A percentile compares a stretch with the other conserved stretches of the same genome.
Evolutionary conservation across 2,888 invertebrate genomes (phyloP).

Genomic region (Hypena proboscidalis): DNA sequence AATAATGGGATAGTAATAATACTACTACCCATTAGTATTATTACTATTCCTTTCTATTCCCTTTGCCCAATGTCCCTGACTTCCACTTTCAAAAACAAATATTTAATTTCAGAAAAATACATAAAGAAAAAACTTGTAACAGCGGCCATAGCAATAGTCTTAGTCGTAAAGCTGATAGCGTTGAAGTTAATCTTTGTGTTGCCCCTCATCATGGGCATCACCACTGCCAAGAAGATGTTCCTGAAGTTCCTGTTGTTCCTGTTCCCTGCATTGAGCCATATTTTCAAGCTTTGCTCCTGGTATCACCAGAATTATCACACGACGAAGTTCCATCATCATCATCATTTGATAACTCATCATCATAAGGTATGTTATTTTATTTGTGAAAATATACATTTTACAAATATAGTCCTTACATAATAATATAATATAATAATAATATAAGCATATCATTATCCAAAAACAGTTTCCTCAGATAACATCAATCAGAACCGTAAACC

Average conservation of each 20-base stretch:
- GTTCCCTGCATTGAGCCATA: conserved; percentile 92
- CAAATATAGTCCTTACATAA: too few relatives aligned
- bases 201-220: conserved; percentile 91
- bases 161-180: conserved; percentile 92
- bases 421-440: too few relatives aligned
- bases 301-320: conserved; percentile 90
- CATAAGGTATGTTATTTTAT: conserved; percentile 78
- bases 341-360: conserved; percentile 92
- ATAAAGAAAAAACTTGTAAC: conserved; percentile 90
- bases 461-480: too few relatives aligned
- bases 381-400: too few relatives aligned
- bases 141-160: conserved; percentile 90
- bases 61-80: not conserved
- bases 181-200: conserved; percentile 92
- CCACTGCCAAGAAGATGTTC: conserved; percentile 93
- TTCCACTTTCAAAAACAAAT: conserved; percentile 18
- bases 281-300: conserved; percentile 94
- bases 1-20: too few relatives aligned
- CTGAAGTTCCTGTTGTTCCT: conserved; percentile 92
- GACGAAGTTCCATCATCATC: conserved; percentile 92
- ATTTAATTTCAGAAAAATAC: conserved; percentile 92
- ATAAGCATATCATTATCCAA: too few relatives aligned
- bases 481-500: not conserved
- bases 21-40: too few relatives aligned
- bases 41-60: not conserved